Evolutionary conservation across 2,113 vertebrate species (phyloP), one percentile per base, ranked within the genome.

Genomic region (Thermophis baileyi): DNA sequence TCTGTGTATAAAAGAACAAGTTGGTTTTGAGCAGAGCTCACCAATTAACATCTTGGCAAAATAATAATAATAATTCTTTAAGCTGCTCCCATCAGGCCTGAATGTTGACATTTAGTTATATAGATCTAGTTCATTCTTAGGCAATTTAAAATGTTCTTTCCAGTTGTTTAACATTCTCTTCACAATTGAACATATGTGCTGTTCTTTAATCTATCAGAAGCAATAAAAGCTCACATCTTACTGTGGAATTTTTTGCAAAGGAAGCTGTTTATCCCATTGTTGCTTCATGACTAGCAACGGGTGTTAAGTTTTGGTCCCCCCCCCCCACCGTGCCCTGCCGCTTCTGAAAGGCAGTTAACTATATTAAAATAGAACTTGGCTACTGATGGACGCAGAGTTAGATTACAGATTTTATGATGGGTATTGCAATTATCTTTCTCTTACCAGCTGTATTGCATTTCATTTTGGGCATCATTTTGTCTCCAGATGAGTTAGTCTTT

Each of bases 101-200:
- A 55, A 47, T 63, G n/a, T 50, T 50, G 85, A 30, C 46, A 49
- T 53, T 88, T 40, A 10, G 24, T 88, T 91, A 12, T 49, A 14
- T 63, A 55, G 46, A 87, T 40, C 11, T 50, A n/a, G 35, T 46
- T 49, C 81, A 69, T 47, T 85, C 40, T 47, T 81, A 54, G 49
- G 54, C 54, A 63, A 4, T 63, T 90, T 49, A 47, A 87, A 53
- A 44, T 12, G 6, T 57, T 50, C 6, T 30, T 87, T 49, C 50
- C n/a, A 85, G 60, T 90, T 94, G 57, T 90, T 92, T 91, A 91
- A 51, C 57, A 12, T 51, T 16, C 60, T 57, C 27, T 85, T 89
- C 88, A 8, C 24, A 63, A n/a, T 51, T 93, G 10, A 49, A 47
- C 35, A 40, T 89, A 81, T 81, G 50, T 74, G 35, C 40, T 55